These are phyloP conservation scores for Tenualosa ilisha DNA, from an alignment of 2,797 vertebrate species.

Conservation along the genomic window DNA sequence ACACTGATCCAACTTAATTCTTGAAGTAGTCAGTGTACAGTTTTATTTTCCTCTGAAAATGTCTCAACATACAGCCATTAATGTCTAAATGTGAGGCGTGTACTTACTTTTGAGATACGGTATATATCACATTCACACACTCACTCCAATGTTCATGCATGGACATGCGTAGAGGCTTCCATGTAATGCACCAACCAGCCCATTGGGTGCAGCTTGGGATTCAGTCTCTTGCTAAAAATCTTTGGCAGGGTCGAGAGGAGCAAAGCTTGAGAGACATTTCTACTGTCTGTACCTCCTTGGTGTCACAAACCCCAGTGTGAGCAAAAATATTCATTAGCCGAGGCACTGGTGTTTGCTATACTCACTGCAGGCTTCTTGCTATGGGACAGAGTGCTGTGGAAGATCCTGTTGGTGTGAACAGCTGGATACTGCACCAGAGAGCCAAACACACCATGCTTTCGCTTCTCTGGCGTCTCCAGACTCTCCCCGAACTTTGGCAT, in stretches of 20 bases:
- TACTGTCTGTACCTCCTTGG: no score
- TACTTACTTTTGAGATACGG: no score
- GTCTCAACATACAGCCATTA: no score
- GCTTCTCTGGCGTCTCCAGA: constrained; percentile 57
- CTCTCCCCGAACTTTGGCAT: constrained; percentile 62
- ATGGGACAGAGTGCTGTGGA: constrained; percentile 64
- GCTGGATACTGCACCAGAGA: constrained; percentile 52
- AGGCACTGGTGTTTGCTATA: constrained; percentile 16
- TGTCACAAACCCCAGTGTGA: no score
- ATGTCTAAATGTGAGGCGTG: no score
- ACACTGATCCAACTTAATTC: no score
- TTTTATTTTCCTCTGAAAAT: no score
- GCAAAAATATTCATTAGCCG: neutral
- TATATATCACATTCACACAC: neutral
- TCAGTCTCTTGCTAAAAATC: neutral
- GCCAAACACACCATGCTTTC: constrained; percentile 71
- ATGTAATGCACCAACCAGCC: neutral
- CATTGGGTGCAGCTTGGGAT: neutral
- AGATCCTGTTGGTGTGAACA: constrained; percentile 65
- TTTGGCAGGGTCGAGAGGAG: no score
- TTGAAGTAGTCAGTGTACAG: no score
- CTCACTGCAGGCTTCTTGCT: constrained; percentile 61
- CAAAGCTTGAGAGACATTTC: no score
- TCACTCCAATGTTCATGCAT: neutral
- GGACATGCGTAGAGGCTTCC: no score